phyloP scores from a whole-genome alignment of 2,888 invertebrate genomes.

The Lepas anatifera region DNA sequence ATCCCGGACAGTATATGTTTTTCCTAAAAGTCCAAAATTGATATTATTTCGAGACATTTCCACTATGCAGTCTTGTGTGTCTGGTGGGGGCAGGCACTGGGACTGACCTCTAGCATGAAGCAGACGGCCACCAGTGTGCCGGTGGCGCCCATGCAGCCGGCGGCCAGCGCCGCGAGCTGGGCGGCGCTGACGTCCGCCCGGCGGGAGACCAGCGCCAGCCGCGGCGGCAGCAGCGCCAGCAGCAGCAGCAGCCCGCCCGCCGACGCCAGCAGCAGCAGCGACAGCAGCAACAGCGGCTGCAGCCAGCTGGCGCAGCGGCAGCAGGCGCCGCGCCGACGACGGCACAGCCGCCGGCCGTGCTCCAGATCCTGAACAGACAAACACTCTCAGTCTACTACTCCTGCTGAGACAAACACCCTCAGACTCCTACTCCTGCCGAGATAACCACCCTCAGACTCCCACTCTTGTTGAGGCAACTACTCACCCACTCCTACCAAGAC shows the following conservation, averaged over 20 bases:
- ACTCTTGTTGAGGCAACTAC: no score
- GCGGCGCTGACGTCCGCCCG: not conserved
- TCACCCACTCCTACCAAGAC: no score
- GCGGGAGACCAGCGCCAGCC: not conserved
- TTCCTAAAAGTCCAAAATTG: no score
- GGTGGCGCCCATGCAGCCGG: not conserved
- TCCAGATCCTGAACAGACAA: no score
- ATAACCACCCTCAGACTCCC: no score
- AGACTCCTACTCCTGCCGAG: not conserved
- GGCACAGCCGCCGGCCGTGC: not conserved
- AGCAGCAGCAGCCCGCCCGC: not conserved
- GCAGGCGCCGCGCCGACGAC: not conserved
- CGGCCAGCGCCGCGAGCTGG: not conserved
- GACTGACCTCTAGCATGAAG: not conserved
- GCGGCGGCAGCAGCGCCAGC: conserved; percentile 6
- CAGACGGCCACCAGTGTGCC: not conserved
- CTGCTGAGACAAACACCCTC: not conserved
- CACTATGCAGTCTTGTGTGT: no score
- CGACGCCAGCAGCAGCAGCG: conserved; percentile 1
- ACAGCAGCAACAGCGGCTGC: not conserved
- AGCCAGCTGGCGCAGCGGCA: not conserved
- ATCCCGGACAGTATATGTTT: no score
- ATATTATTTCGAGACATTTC: no score
- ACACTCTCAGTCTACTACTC: no score
- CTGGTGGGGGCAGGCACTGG: no score